Conservation (phyloP, 2,888 invertebrate genomes). For the Holacanthella duospinosa region DNA sequence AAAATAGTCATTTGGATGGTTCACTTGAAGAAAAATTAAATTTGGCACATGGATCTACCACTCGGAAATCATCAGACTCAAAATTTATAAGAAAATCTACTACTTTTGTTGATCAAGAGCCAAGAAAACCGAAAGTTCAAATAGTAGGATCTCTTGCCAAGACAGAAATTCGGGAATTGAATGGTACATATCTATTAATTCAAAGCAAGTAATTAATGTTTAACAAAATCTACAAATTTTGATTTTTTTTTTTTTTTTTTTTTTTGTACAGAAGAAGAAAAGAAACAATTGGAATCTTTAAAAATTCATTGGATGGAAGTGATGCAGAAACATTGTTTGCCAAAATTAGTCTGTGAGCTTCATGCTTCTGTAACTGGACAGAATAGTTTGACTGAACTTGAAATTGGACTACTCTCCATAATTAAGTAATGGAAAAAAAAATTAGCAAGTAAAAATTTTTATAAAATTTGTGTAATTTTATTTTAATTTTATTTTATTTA, state of each 20-base stretch:
- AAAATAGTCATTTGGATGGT: not conserved
- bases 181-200: too few species aligned
- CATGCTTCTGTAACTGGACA: constrained; percentile 52
- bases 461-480: constrained; percentile 3
- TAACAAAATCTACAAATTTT: too few species aligned
- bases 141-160: too few species aligned
- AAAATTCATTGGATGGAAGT: constrained; percentile 25
- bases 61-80: too few species aligned
- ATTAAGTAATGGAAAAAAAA: constrained; percentile 55
- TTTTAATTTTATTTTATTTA: constrained; percentile 1
- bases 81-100: too few species aligned
- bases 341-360: constrained; percentile 56
- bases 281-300: constrained; percentile 25
- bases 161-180: too few species aligned
- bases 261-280: constrained; percentile 32
- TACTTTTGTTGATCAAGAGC: too few species aligned
- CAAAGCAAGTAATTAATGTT: too few species aligned
- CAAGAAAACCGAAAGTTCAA: too few species aligned
- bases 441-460: constrained; percentile 11
- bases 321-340: constrained; percentile 50
- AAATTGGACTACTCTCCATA: constrained; percentile 50
- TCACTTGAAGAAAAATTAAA: not conserved
- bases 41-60: not conserved
- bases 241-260: too few species aligned
- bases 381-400: constrained; percentile 50